Conservation (phyloP, 2,888 invertebrate genomes). For the Odontocerum albicorne region DNA sequence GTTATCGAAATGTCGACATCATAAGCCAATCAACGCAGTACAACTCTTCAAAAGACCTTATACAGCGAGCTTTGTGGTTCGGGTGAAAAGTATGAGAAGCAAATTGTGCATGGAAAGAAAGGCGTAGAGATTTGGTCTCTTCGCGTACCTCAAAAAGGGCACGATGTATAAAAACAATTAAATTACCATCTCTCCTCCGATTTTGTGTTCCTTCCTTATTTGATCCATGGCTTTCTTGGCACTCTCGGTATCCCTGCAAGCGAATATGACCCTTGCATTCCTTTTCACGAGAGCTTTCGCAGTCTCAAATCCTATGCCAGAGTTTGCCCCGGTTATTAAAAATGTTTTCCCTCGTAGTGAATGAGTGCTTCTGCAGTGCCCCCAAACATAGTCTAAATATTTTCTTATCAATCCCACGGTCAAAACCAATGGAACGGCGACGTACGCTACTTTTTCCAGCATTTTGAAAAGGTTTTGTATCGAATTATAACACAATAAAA, state of each 20-base stretch:
- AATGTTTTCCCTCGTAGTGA: slow-evolving; percentile 70
- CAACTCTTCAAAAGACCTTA: too few species aligned
- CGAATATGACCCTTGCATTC: slow-evolving; percentile 77
- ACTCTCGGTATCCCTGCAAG: slow-evolving; percentile 70
- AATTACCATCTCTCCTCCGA: slow-evolving; percentile 21
- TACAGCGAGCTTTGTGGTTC: too few species aligned
- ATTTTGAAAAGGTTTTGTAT: slow-evolving; percentile 3
- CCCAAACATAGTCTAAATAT: slow-evolving; percentile 51
- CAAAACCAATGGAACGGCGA: slow-evolving; percentile 14
- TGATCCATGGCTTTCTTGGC: slow-evolving; percentile 66
- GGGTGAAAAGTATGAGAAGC: too few species aligned
- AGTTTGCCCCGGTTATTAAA: slow-evolving; percentile 81
- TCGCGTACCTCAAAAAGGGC: too few species aligned
- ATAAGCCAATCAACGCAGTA: too few species aligned
- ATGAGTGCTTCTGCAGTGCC: slow-evolving; percentile 51
- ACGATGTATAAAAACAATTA: too few species aligned
- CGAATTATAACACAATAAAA: neutral
- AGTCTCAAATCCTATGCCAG: slow-evolving; percentile 81
- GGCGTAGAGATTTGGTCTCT: too few species aligned
- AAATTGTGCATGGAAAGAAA: too few species aligned
- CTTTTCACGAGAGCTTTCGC: slow-evolving; percentile 71
- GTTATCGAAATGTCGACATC: too few species aligned
- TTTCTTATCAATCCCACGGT: slow-evolving; percentile 45
- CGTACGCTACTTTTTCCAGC: slow-evolving; percentile 9
- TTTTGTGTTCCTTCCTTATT: slow-evolving; percentile 51